A percentile compares a stretch with the other conserved stretches of the same genome.
Conservation (phyloP, 1,140 invertebrate species). For the Drosophila nigromelanica region DNA sequence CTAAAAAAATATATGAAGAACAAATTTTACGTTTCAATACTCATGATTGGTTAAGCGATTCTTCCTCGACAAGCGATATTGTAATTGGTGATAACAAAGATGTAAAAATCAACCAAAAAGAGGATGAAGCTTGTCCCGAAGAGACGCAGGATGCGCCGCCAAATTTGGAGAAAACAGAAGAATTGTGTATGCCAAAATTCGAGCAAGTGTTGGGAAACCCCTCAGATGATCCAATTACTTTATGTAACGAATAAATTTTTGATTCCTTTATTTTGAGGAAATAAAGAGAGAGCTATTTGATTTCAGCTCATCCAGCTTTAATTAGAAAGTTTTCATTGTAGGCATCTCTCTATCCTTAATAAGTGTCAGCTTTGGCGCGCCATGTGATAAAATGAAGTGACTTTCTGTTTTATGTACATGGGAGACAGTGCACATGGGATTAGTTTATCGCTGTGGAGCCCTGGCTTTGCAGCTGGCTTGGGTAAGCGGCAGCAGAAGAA, state of each 20-base stretch:
- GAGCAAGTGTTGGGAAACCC: not conserved
- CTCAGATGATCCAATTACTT: not conserved
- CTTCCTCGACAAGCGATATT: too few relatives aligned
- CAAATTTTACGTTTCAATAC: too few relatives aligned
- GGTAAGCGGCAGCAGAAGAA: not conserved
- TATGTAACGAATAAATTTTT: not conserved
- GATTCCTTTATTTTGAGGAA: slow-evolving; percentile 2
- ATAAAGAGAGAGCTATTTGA: slow-evolving; percentile 10
- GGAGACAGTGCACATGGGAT: slow-evolving; percentile 60
- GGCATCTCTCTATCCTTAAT: slow-evolving; percentile 19
- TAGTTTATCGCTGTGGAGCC: slow-evolving; percentile 33
- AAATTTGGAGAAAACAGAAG: too few relatives aligned
- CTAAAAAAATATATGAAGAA: not conserved
- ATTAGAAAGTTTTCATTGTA: slow-evolving; percentile 38
- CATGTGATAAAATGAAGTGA: slow-evolving; percentile 73
- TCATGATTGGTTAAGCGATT: too few relatives aligned
- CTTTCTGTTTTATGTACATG: slow-evolving; percentile 56
- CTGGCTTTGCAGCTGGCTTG: slow-evolving; percentile 2
- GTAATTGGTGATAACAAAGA: too few relatives aligned
- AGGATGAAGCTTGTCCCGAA: too few relatives aligned
- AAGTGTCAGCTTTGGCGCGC: slow-evolving; percentile 53
- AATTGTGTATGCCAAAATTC: not conserved
- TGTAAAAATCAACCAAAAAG: too few relatives aligned
- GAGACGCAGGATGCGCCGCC: too few relatives aligned
- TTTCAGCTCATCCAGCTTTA: slow-evolving; percentile 50